A percentile compares a stretch with the other conserved stretches of the same genome.
phyloP scores from a whole-genome alignment of 2,888 invertebrate species.

The Eupithecia pulchellata region DNA sequence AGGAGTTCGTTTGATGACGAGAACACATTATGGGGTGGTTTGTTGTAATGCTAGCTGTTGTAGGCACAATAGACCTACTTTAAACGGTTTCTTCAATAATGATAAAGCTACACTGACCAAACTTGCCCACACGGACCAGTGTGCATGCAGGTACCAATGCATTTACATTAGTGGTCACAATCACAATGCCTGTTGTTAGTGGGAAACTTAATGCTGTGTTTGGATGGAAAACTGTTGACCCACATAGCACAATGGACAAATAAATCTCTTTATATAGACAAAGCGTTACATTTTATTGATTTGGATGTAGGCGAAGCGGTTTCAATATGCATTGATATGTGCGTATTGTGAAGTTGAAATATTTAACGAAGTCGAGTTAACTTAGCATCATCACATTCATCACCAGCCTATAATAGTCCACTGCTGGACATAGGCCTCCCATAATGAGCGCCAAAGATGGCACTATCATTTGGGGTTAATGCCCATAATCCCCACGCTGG shows the following conservation, averaged over 20 bases:
- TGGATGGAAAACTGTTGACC: slow-evolving; percentile 74
- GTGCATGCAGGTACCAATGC: slow-evolving; percentile 45
- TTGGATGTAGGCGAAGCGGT: slow-evolving; percentile 53
- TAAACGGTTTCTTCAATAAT: background rate
- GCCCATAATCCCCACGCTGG: too few species aligned
- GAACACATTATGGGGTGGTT: background rate
- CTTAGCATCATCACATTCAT: too few species aligned
- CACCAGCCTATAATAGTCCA: too few species aligned
- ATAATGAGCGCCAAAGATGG: too few species aligned
- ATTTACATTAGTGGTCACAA: slow-evolving; percentile 54
- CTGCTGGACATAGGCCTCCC: too few species aligned
- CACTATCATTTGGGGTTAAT: too few species aligned
- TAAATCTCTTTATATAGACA: slow-evolving; percentile 66
- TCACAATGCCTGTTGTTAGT: slow-evolving; percentile 60
- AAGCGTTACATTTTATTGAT: slow-evolving; percentile 37
- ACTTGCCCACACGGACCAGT: slow-evolving; percentile 23
- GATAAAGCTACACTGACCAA: slow-evolving; percentile 7
- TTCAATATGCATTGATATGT: slow-evolving; percentile 51
- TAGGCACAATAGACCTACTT: background rate
- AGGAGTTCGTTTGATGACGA: background rate
- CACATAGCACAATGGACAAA: slow-evolving; percentile 73
- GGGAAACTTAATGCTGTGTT: slow-evolving; percentile 60
- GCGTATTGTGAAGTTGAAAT: slow-evolving; percentile 31
- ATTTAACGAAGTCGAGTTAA: slow-evolving; percentile 18
- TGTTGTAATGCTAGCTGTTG: background rate